phyloP scores from a whole-genome alignment of 2,888 invertebrate species.

The Camponotus fellah region DNA sequence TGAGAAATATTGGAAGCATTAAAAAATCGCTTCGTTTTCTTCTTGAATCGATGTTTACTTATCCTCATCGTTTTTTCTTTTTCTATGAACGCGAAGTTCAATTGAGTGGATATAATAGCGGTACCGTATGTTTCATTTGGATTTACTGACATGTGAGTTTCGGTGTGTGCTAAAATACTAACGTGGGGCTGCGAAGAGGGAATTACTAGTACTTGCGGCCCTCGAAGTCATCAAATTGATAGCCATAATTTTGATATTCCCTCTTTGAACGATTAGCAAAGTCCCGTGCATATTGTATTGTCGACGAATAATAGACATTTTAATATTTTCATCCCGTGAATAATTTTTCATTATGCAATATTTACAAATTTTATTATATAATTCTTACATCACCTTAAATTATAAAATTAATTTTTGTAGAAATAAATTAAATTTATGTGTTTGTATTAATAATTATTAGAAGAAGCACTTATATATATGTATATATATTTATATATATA shows the following conservation, averaged over 20 bases:
- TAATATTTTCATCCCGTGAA: neutral
- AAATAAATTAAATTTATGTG: neutral
- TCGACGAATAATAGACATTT: neutral
- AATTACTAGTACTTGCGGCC: slow-evolving; percentile 59
- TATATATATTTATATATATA: neutral
- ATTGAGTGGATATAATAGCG: slow-evolving; percentile 72
- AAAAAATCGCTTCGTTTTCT: slow-evolving; percentile 54
- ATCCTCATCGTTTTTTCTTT: slow-evolving; percentile 67
- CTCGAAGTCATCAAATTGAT: slow-evolving; percentile 73
- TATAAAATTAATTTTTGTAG: neutral
- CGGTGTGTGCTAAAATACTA: slow-evolving; percentile 59
- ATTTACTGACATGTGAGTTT: slow-evolving; percentile 76
- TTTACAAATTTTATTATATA: neutral
- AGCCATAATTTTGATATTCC: slow-evolving; percentile 65
- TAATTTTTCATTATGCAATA: neutral
- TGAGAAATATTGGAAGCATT: neutral
- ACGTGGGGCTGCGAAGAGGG: slow-evolving; percentile 63
- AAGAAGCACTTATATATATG: neutral
- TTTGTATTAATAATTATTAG: neutral
- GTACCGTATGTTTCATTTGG: slow-evolving; percentile 73
- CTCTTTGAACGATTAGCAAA: slow-evolving; percentile 51
- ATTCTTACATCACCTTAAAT: neutral
- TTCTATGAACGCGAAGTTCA: slow-evolving; percentile 70
- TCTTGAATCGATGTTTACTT: slow-evolving; percentile 62
- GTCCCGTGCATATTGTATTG: slow-evolving; percentile 24